These are phyloP conservation scores for Notiomystis cincta DNA, from an alignment of 2,113 vertebrate genomes.

Conservation along the genomic window DNA sequence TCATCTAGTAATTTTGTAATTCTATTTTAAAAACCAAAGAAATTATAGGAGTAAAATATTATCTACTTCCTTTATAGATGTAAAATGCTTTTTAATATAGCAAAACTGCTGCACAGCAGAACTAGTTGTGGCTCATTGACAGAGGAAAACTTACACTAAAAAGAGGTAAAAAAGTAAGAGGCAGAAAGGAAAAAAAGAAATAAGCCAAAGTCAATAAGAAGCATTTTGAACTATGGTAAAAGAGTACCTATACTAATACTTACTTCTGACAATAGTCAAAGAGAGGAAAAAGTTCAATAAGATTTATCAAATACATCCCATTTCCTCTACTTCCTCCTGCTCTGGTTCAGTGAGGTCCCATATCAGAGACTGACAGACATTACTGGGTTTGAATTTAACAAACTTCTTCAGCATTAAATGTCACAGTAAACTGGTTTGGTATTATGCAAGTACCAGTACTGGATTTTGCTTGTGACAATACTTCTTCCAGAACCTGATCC, in stretches of 20 bases:
- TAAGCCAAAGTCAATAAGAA: not conserved
- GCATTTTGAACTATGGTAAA: not conserved
- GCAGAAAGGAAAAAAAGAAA: rapidly evolving
- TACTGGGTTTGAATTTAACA: not conserved
- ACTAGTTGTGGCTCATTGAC: not conserved
- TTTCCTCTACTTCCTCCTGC: not conserved
- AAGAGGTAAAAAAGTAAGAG: not conserved
- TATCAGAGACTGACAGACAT: not conserved
- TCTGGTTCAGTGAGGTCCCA: not conserved
- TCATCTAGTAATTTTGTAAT: not conserved
- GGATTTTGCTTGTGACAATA: not conserved
- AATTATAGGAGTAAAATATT: not conserved
- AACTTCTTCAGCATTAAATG: not conserved
- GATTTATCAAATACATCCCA: not conserved
- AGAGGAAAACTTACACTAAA: not conserved
- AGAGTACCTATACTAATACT: not conserved
- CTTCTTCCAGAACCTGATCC: not conserved
- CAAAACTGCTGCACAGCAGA: not conserved
- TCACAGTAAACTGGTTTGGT: not conserved
- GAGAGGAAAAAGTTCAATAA: not conserved
- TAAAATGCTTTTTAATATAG: not conserved
- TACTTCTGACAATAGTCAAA: not conserved
- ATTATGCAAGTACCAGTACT: not conserved
- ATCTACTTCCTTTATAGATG: not conserved
- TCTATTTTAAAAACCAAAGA: not conserved